Base-by-base conservation (phyloP, 1,140 invertebrate species). In the Calycopis cecrops region DNA sequence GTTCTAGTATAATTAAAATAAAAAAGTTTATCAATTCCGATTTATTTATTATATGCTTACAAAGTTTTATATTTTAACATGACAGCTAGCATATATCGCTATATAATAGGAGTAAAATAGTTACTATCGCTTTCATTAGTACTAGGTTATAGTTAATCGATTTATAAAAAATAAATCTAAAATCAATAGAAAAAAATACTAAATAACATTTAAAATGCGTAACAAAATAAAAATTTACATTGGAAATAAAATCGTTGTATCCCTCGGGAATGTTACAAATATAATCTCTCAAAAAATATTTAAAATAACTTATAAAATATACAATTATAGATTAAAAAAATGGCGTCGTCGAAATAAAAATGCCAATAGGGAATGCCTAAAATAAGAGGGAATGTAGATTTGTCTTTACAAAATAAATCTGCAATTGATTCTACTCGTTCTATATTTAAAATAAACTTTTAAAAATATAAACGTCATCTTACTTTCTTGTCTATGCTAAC, bases 141-240 rank as follows among this genome's bases (percentile, higher is more conserved):
- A 56, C 42, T 56, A 58, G 50, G 52, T 55, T 67, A 51, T 64
- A 40, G 51, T 61, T 59, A 63, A 56, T 60, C 51, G 60, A 65
- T 64, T 50, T 40, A 53, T 62, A 66, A 63, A 63, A 79, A 71
- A 69, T 69, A 60, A 60, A 75, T 68, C 58, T 62, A 73, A 72
- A 69, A 69, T 69, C 71, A 70, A 71, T 71, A 72, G 68, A 71
- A 69, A 76, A 78, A 73, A 60, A 61, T 69, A 67, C 64, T 61
- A 57, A 71, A 65, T 71, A 69, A 72, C 67, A 74, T 79, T 12
- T 44, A 78, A 76, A 77, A 83, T 50, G 63, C 72, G 67, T 85
- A 82, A 85, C 77, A 81, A 80, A 83, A 79, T 79, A 82, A 74
- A 80, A 78, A 80, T 80, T 71, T 83, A 85, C 79, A 83, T 63